Conservation (phyloP, 2,888 invertebrate species). For the Conomelus anceps region DNA sequence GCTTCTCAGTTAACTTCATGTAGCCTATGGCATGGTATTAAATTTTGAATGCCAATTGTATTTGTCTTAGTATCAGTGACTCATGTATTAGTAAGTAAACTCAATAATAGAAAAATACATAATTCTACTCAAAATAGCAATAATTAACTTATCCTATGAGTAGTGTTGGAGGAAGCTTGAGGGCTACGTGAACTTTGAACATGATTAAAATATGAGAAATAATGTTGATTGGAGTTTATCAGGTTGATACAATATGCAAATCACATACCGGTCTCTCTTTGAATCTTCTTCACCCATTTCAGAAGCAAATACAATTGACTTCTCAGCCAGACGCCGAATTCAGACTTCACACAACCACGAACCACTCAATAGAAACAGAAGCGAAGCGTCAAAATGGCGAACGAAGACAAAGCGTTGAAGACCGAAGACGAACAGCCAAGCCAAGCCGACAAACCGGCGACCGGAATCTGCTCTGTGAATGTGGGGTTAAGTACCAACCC, state of each 20-base stretch:
- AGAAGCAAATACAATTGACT: neutral
- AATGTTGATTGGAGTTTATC: too few relatives aligned
- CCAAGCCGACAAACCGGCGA: neutral
- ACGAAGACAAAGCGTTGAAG: neutral
- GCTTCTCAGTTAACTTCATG: too few relatives aligned
- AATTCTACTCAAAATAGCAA: too few relatives aligned
- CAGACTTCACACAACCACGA: neutral
- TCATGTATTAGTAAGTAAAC: too few relatives aligned
- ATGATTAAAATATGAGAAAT: neutral
- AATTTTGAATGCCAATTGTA: too few relatives aligned
- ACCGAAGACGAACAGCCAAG: neutral
- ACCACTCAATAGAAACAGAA: neutral
- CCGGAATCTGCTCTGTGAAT: neutral
- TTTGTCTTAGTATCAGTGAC: too few relatives aligned
- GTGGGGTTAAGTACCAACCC: neutral
- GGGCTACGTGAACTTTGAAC: too few relatives aligned
- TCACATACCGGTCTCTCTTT: neutral
- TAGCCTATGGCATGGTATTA: too few relatives aligned
- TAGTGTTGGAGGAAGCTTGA: too few relatives aligned
- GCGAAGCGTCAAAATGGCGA: neutral
- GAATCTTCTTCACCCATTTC: neutral
- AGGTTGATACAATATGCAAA: neutral
- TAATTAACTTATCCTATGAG: too few relatives aligned
- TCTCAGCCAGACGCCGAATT: neutral
- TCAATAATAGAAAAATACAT: too few relatives aligned